Conservation (phyloP, 2,113 vertebrate genomes). For the Thalassarche chlororhynchos region DNA sequence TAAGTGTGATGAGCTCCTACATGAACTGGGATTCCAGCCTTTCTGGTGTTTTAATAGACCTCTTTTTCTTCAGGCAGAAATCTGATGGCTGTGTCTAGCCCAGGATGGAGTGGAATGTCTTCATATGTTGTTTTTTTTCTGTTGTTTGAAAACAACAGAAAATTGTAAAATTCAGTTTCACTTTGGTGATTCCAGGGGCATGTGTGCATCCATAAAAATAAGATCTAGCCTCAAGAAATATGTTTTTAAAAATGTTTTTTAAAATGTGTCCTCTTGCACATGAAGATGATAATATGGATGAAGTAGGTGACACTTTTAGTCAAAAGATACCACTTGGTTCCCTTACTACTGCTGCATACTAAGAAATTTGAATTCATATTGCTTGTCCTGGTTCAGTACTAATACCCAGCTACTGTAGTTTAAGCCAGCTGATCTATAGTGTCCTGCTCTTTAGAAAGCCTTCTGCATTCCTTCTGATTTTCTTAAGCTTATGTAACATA, state of each 20-base stretch:
- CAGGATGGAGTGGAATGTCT: neutral
- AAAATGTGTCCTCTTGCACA: neutral
- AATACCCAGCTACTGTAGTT: neutral
- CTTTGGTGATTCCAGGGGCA: neutral
- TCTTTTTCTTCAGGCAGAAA: neutral
- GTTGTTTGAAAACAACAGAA: neutral
- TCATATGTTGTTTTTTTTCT: neutral
- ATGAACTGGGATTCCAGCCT: neutral
- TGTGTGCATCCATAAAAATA: neutral
- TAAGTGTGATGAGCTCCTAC: neutral
- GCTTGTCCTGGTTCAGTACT: neutral
- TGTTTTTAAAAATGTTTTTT: neutral
- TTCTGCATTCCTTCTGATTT: neutral
- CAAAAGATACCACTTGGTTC: neutral
- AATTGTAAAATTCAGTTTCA: neutral
- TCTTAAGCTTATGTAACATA: neutral
- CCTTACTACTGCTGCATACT: neutral
- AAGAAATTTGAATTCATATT: neutral
- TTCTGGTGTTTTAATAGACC: neutral
- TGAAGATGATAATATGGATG: neutral
- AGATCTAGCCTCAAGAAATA: neutral
- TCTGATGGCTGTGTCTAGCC: neutral
- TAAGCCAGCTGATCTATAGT: neutral
- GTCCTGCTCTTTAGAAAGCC: neutral
- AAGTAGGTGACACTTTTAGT: neutral